Evolutionary conservation across 2,113 vertebrate genomes (phyloP), one percentile per base, ranked within the genome.

Genomic region (Myrmecophaga tridactyla): DNA sequence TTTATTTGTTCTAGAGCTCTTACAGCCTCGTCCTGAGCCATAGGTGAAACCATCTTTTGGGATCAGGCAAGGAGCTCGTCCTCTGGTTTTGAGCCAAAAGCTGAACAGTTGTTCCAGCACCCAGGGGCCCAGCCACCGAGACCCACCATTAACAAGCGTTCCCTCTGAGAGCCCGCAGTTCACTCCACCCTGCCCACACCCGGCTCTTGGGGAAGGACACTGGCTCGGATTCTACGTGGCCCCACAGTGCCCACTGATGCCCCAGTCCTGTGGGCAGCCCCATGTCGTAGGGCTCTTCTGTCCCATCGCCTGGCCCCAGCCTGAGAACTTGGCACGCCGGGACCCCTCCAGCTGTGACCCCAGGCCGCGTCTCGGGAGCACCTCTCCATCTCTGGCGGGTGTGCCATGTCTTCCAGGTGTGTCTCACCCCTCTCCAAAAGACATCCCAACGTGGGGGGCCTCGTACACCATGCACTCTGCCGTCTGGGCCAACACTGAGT

Each of bases 161-260:
- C 5, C 15, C 0, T 60, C 39, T 8, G 48, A 46, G 17, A 31
- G 53, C 51, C 39, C 20, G 2, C 41, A 13, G 23, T 20, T 2
- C 5, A 9, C 34, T 0, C n/a, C 2, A 1, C 14, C 0, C 13
- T n/a, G 15, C 15, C 12, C 41, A n/a, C 0, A 0, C 65, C 34
- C 18, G 1, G 0, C 31, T 29, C 34, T 34, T 20, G 0, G 3
- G 4, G n/a, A 3, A 17, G 15, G 91, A 25, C 6, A 0, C 46
- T 13, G 8, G 25, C 48, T 27, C 43, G 0, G 4, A 7, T 34
- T 15, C n/a, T n/a, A n/a, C n/a, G n/a, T n/a, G n/a, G n/a, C n/a
- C n/a, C n/a, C n/a, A n/a, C n/a, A n/a, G n/a, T n/a, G n/a, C n/a
- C n/a, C n/a, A n/a, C n/a, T n/a, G n/a, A n/a, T n/a, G n/a, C n/a